Evolutionary conservation across 1,140 invertebrate genomes (phyloP), one percentile per base, ranked within the genome.

Genomic region (Nomia melanderi): DNA sequence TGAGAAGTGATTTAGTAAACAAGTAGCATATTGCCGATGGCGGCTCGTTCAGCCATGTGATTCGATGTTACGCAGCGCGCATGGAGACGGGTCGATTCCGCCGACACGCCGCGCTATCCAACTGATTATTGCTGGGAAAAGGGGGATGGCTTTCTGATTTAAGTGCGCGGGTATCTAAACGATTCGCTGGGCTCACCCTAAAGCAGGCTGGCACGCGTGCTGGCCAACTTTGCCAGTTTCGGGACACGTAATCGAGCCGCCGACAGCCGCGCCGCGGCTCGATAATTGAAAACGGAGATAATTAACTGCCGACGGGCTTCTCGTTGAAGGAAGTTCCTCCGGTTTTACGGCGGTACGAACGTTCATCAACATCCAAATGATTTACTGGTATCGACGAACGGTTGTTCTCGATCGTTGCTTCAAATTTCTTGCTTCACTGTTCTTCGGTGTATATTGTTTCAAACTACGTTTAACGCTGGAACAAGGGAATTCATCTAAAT

Each of bases 11-110:
- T 89, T 89, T 77, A 78, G 88, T 84, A 89, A 89, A 89, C 88
- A 89, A 89, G 88, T 89, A 89, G 87, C 88, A 89, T 89, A 89
- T 89, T 89, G 88, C 67, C 83, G 83, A 88, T 85, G 87, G 80
- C 85, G 59, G 86, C 63, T 72, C 84, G 81, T 25, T 82, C 56
- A 75, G 27, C 79, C 84, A 79, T 89, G 77, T 89, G 80, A 89
- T 89, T 89, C 81, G 81, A 85, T 84, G 72, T 79, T 82, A 77
- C 67, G 71, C 64, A 70, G 77, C 67, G n/a, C 60, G 27, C n/a
- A 20, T 53, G 25, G 11, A 31, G 31, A 20, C 8, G n/a, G 39
- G 83, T 83, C 82, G 81, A 84, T 84, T 59, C 67, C 14, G 0
- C 7, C 27, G 36, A 2, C 50, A 25, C 71, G 25, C 57, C 25